Evolutionary conservation across 2,888 invertebrate species (phyloP), one percentile per base, ranked within the genome.

Genomic region (Eupithecia vulgata): DNA sequence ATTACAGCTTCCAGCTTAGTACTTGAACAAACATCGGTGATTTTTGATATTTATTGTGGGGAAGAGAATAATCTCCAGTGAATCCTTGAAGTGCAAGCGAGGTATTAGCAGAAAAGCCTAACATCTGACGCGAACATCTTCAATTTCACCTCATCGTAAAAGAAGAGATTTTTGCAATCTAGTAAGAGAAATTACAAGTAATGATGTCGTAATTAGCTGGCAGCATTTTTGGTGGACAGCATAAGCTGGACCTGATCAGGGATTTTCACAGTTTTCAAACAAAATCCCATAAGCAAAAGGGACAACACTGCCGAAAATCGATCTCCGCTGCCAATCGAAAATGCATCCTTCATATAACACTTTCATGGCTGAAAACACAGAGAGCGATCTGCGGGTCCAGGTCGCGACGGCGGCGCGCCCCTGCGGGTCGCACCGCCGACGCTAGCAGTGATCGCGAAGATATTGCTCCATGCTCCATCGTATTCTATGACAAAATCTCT

Each of bases 21-120:
- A 92, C 93, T 94, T 93, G 91, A 91, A 89, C 93, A 93, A 93
- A 93, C 92, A 93, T 90, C 86, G 88, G 88, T 91, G 91, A 92
- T 92, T 93, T 88, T 86, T 85, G 87, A 88, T 88, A 91, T 91
- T 85, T 90, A 91, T 89, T 85, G 80, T 78, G 80, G 83, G 21
- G 65, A 13, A 37, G 1, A 21, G 12, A 65, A 64, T 35, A 17
- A 37, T 64, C n/a, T 37, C 5, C 35, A 10, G 37, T 37, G 57
- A 12, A 57, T 57, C 13, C 57, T 52, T 52, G 25, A 57, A 25
- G 5, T 15, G 13, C 59, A 59, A 25, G 30, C 59, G 25, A 15
- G 30, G 1, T 57, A 25, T 21, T 57, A 25, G 1, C 5, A 25
- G 15, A 34, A 61, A 17, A 61, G 7, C 17, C 2, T 34, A 61